Base-by-base conservation (phyloP, 2,113 vertebrate genomes). In the Cyanoderma ruficeps region DNA sequence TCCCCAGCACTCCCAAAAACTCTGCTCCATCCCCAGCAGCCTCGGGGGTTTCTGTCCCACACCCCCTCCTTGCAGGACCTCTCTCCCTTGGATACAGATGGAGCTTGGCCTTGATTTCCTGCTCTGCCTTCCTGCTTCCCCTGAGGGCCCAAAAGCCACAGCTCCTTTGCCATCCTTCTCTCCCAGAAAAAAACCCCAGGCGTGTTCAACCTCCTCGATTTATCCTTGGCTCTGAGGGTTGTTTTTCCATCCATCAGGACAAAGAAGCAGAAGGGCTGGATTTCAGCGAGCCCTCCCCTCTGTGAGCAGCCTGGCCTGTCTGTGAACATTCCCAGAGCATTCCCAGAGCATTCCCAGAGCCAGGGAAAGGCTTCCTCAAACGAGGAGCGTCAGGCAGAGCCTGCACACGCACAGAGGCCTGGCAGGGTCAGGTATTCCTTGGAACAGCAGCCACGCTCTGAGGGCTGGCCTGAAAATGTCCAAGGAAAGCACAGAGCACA, bases 1-100 rank as follows among this genome's bases (percentile, higher is more conserved):
- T 4, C 31, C 10, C 10, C 6, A 1, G 0, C 0, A 10, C 1
- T 47, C 72, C 85, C 16, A 5, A 52, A 19, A 81, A 1, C 37
- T 19, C 5, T 3, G 19, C 39, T 41, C 44, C 44, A 7, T 1
- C 5, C 63, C 7, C 25, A 68, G 31, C 44, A 21, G 18, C 35
- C 4, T 1, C 90, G 18, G 55, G 23, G 9, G 4, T 33, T 61
- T 12, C 31, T 56, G 39, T 22, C 81, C 27, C 63, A 24, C 0
- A 13, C 15, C 1, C 6, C 1, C 19, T 33, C 55, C 85, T 35
- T 35, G 30, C 72, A 60, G 55, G 37, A 15, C 10, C 35, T 64
- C 35, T 23, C 37, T 19, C 61, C 31, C 5, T 11, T 1, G 1
- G 6, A n/a, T 0, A n/a, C 52, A 39, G 13, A 30, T 13, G 2